Evolutionary conservation across 2,888 invertebrate genomes (phyloP).

Genomic region (Tribolium freemani): DNA sequence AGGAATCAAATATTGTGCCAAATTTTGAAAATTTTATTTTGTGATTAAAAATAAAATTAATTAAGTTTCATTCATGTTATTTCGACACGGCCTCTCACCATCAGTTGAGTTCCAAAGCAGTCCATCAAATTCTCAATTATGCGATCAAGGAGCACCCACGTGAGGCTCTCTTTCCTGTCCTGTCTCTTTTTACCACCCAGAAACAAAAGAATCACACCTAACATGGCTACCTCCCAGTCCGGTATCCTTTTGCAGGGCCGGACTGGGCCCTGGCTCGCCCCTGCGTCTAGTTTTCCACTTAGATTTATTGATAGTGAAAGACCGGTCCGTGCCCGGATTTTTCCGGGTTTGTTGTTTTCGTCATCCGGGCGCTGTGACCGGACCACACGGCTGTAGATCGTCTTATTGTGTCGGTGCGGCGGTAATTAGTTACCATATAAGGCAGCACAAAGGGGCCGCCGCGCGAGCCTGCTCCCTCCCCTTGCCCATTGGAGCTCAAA

Average conservation of each 20-base stretch:
- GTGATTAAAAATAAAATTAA: too few relatives aligned
- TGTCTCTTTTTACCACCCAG: constrained; percentile 66
- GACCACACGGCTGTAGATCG: constrained; percentile 56
- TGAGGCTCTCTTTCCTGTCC: not conserved
- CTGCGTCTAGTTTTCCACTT: too few relatives aligned
- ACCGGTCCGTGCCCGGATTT: not conserved
- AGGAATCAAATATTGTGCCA: too few relatives aligned
- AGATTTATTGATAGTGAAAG: too few relatives aligned
- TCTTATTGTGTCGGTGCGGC: constrained; percentile 63
- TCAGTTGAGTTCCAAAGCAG: constrained; percentile 38
- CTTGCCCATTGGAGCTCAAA: constrained; percentile 57
- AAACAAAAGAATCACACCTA: constrained; percentile 66
- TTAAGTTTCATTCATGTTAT: not conserved
- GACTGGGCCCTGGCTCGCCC: too few relatives aligned
- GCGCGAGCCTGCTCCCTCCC: constrained; percentile 62
- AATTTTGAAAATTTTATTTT: too few relatives aligned
- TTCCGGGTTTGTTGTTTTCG: not conserved
- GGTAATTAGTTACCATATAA: constrained; percentile 68
- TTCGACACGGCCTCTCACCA: constrained; percentile 9
- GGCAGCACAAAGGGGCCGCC: constrained; percentile 67
- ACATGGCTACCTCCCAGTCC: constrained; percentile 64
- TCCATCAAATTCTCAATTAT: constrained; percentile 64
- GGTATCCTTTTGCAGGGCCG: not conserved
- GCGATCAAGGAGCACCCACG: constrained; percentile 55
- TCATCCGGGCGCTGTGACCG: constrained; percentile 30